Base-by-base conservation (phyloP, 2,797 vertebrate species). In the Nothura maculosa region DNA sequence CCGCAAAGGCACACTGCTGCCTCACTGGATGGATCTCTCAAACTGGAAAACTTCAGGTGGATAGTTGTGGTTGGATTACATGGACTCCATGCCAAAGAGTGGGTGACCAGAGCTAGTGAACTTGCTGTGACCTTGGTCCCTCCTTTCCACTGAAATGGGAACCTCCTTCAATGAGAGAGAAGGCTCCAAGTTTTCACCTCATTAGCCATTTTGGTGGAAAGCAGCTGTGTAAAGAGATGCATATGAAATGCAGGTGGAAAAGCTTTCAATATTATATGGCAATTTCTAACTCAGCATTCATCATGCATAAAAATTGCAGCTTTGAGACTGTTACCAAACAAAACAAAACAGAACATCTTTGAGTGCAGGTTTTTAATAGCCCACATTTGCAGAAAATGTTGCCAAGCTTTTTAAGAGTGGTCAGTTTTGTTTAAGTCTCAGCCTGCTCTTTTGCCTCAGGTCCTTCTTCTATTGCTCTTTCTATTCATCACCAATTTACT, bases 241-340 rank as follows among this genome's bases (percentile, higher is more conserved):
- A 30, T 73, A 76, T 66, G 61, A 86, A 93, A 92, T 70, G 42
- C 84, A 94, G 66, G 75, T 92, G 81, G 86, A 73, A 91, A 91
- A 66, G 28, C 50, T 90, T 93, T 92, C 69, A 72, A 1, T 55
- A 69, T 73, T 84, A 75, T 30, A 42, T 25, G 32, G 48, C 75
- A 77, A 70, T 93, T 93, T 92, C 92, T 93, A 91, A 69, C 89
- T 77, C 76, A 85, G 72, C 47, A 85, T 92, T 91, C 63, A 88
- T 93, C 63, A 64, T 58, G 27, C 32, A 47, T 50, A 85, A 93
- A 91, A 96, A 69, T 12, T 91, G 73, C n/a, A 61, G 25, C 81
- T 92, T 84, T 7, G 1, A 54, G 45, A 81, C 64, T 43, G 5
- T 84, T 83, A 92, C 79, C 70, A 95, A 96, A 87, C 47, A 40